Evolutionary conservation across 2,113 vertebrate genomes (phyloP).

Genomic region (Triplophysa dalaica): DNA sequence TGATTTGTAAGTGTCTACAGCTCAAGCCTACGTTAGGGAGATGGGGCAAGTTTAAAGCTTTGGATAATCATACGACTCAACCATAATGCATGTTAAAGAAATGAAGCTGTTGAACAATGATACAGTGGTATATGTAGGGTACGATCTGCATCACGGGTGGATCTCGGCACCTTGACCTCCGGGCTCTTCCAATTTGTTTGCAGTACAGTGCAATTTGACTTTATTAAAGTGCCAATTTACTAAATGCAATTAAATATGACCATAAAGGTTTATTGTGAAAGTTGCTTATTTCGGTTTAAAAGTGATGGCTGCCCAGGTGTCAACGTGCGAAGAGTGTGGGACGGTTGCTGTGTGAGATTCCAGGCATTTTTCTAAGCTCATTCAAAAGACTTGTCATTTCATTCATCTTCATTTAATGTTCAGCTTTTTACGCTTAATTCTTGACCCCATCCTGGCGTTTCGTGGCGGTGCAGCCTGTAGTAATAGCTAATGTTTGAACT

Average conservation of each 20-base stretch:
- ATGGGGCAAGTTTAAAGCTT: conserved; percentile 32
- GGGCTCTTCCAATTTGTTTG: conserved; percentile 18
- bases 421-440: not conserved
- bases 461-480: not conserved
- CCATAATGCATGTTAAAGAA: conserved; percentile 52
- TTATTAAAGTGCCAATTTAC: not conserved
- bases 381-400: conserved; percentile 26
- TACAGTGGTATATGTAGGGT: conserved; percentile 24
- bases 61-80: conserved; percentile 34
- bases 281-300: not conserved
- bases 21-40: conserved; percentile 27
- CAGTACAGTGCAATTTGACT: conserved; percentile 7
- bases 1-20: conserved; percentile 46
- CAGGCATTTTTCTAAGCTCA: conserved; percentile 8
- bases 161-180: conserved; percentile 44
- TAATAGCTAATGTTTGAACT: not conserved
- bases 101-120: conserved; percentile 6
- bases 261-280: not conserved
- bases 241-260: not conserved
- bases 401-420: conserved; percentile 43
- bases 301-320: conserved; percentile 33
- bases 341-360: conserved; percentile 24
- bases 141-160: conserved; percentile 40
- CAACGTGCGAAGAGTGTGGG: conserved; percentile 33
- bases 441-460: not conserved